A percentile compares a stretch with the other conserved stretches of the same genome.
phyloP scores from a whole-genome alignment of 2,797 vertebrate species.

The Chaunax sp. region DNA sequence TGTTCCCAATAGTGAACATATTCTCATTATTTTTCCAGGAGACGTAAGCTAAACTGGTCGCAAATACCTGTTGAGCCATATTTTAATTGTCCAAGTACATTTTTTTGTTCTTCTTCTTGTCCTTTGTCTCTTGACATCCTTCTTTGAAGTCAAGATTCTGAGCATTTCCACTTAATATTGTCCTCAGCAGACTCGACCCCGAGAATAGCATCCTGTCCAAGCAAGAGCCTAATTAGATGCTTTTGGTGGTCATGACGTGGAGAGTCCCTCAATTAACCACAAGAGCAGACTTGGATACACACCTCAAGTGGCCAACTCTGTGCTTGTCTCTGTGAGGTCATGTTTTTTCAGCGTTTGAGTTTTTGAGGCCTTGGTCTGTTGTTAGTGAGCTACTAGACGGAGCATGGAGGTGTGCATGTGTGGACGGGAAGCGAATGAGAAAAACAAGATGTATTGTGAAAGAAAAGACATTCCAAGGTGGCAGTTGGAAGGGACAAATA shows the following conservation, averaged over 20 bases:
- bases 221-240: slow-evolving; percentile 50
- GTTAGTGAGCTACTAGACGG: slow-evolving; percentile 30
- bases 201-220: slow-evolving; percentile 15
- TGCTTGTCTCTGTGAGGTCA: slow-evolving; percentile 26
- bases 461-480: no score
- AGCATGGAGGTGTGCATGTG: slow-evolving; percentile 30
- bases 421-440: no score
- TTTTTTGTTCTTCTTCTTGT: slow-evolving; percentile 10
- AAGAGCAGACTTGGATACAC: slow-evolving; percentile 9
- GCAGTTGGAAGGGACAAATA: no score
- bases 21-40: slow-evolving; percentile 52
- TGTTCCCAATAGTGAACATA: slow-evolving; percentile 36
- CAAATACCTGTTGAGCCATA: slow-evolving; percentile 30
- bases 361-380: slow-evolving; percentile 22
- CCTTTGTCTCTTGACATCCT: slow-evolving; percentile 5
- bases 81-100: slow-evolving; percentile 33
- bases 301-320: slow-evolving; percentile 38
- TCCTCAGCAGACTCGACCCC: slow-evolving; percentile 26
- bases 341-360: slow-evolving; percentile 31
- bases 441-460: no score
- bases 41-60: slow-evolving; percentile 16
- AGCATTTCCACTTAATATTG: slow-evolving; percentile 40
- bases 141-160: slow-evolving; percentile 57
- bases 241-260: slow-evolving; percentile 40
- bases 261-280: slow-evolving; percentile 47